Evolutionary conservation across 2,888 invertebrate species (phyloP), one percentile per base, ranked within the genome.

Genomic region (Orthosia gracilis): DNA sequence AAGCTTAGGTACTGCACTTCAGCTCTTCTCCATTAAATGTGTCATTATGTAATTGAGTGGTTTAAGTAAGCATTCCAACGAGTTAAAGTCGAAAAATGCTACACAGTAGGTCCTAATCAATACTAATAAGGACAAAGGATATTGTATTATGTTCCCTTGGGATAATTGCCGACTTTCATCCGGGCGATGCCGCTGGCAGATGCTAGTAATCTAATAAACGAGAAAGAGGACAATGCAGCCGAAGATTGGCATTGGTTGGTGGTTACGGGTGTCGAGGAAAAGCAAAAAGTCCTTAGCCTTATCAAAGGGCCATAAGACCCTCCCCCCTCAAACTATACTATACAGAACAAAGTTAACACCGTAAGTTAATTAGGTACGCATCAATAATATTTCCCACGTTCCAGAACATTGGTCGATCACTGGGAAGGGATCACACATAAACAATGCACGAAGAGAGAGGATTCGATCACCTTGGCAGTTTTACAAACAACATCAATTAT

Each of bases 401-500:
- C 71, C 74, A 66, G 76, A 75, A 66, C 49, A 73, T 58, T 63
- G 58, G 54, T 55, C 66, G 73, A 76, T 83, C 76, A 73, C 61
- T 76, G 70, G 73, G 73, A 65, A 85, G 69, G 68, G 74, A 67
- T 75, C 69, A 73, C 78, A 74, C 69, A 75, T 83, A 82, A 85
- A 84, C 85, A 85, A 83, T 71, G 72, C 73, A 61, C 73, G 57
- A 85, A 85, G 84, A 85, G 85, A 85, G 85, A 85, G 86, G 85
- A 79, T 85, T 83, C 78, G 78, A 75, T 83, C 79, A 85, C 86
- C 85, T 85, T 85, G 86, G 71, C 70, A 69, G 69, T 79, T 84
- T 83, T 79, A 84, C 73, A 73, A 75, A 79, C 70, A 73, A 82
- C 82, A 82, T 85, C 31, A 85, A 85, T 85, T 75, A 83, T 74